Base-by-base conservation (phyloP, 2,888 invertebrate species). In the Cremastinae sp. region DNA sequence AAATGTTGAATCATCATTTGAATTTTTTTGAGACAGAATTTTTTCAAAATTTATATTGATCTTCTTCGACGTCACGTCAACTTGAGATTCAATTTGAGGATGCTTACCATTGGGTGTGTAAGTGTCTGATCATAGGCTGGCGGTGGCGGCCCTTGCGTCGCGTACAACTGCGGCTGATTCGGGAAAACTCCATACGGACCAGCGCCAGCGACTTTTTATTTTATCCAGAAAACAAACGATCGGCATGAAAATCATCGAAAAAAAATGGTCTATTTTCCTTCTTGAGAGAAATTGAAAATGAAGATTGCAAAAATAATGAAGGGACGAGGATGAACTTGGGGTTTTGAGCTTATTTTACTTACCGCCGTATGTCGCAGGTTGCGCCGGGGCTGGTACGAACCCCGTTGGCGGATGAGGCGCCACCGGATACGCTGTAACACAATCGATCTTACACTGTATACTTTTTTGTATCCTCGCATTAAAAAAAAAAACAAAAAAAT, bases 41-140 rank as follows among this genome's bases (percentile, higher is more conserved):
- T n/a, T n/a, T n/a, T n/a, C n/a, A n/a, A n/a, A n/a, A n/a, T n/a
- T n/a, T n/a, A n/a, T n/a, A n/a, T n/a, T n/a, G n/a, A n/a, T n/a
- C n/a, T n/a, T n/a, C n/a, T n/a, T n/a, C n/a, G n/a, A n/a, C n/a
- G n/a, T n/a, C n/a, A n/a, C n/a, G n/a, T n/a, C n/a, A n/a, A n/a
- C n/a, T n/a, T n/a, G n/a, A 28, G 5, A 28, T 28, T 28, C 2
- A 28, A 28, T 28, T 28, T 3, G 28, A 90, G 14, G 90, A 90
- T 9, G 90, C 90, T 82, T 91, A 93, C 84, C 84, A 92, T 92
- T 59, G 92, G 92, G 89, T 92, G 92, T 72, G 92, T 92, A 83
- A 93, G 90, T 75, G 94, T 93, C 90, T 95, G 94, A 88, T 95
- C 95, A 84, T 95, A 95, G 2, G 92, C 91, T 38, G 93, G 92